These are phyloP conservation scores for Callionymus lyra DNA, from an alignment of 2,113 vertebrate genomes.

Conservation along the genomic window DNA sequence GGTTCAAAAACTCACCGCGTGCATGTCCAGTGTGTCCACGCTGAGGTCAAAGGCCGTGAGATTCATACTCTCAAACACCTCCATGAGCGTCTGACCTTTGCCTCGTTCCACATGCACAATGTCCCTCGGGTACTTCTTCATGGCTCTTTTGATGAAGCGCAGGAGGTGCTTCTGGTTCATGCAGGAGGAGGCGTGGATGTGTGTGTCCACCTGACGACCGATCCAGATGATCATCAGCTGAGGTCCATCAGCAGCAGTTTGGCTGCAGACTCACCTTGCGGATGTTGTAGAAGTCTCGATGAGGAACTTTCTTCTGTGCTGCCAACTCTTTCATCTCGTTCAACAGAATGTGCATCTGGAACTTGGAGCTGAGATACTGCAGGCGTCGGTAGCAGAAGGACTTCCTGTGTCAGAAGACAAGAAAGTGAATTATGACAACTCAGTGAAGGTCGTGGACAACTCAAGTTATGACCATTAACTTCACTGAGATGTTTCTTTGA, in stretches of 20 bases:
- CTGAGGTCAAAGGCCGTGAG: slow-evolving; percentile 93
- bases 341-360: slow-evolving; percentile 95
- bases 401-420: slow-evolving; percentile 70
- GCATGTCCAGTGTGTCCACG: slow-evolving; percentile 92
- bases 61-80: slow-evolving; percentile 95
- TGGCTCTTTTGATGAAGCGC: slow-evolving; percentile 91
- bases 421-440: neutral
- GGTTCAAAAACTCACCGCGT: slow-evolving; percentile 70
- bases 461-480: no score
- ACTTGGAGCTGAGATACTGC: slow-evolving; percentile 95
- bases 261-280: slow-evolving; percentile 74
- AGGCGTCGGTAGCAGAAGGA: slow-evolving; percentile 96
- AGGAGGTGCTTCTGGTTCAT: slow-evolving; percentile 98
- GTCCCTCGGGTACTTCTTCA: slow-evolving; percentile 89
- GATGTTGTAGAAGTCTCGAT: slow-evolving; percentile 97
- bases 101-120: slow-evolving; percentile 85
- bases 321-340: slow-evolving; percentile 98
- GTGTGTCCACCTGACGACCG: slow-evolving; percentile 83
- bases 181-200: slow-evolving; percentile 95
- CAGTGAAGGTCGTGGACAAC: no score
- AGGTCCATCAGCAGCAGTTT: no score
- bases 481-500: no score
- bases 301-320: slow-evolving; percentile 94
- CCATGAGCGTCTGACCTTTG: slow-evolving; percentile 86
- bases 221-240: no score